Evolutionary conservation across 2,113 vertebrate genomes (phyloP), one percentile per base, ranked within the genome.

Genomic region (Tonatia bakeri): DNA sequence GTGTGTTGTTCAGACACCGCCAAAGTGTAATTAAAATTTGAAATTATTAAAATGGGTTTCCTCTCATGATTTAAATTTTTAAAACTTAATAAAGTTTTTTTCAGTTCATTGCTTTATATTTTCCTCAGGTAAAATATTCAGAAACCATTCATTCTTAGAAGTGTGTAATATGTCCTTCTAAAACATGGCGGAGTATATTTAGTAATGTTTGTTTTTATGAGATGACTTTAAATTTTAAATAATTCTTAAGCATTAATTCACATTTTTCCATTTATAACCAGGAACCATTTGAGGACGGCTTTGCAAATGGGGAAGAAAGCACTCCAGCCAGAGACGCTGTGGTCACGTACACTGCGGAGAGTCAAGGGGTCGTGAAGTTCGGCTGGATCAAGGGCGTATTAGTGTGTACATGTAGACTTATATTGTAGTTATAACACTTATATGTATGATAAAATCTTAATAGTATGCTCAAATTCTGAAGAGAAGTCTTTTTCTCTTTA

Each of bases 301-400:
- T 98, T 47, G 99, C 99, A 92, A 99, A 99, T 61, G 99, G 99
- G 3, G 99, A 99, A 26, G 99, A 99, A 97, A 98, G 99, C 70
- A 99, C 99, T 22, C 99, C 99, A 61, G 99, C 99, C 11, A 99
- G 99, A 69, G 99, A 99, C 95, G 99, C 99, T 38, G 98, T 99
- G 40, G 98, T 99, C 15, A 98, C 99, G 24, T 99, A 99, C 0
- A 95, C 98, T 14, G 98, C 98, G 0, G 99, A 99, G 19, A 98
- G 99, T 90, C 99, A 99, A 99, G 99, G 99, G 0, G 99, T 99
- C 38, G 99, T 99, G 80, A 99, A 99, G 95, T 99, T 99, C 80
- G 99, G 99, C 56, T 99, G 99, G 99, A 99, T 99, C 79, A 99
- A 99, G 97, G 99, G 99, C 59, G 99, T 99, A 36, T 97, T 99